These are phyloP conservation scores for Rhagophthalmus giganteus DNA, from an alignment of 2,888 invertebrate species.

Conservation along the genomic window DNA sequence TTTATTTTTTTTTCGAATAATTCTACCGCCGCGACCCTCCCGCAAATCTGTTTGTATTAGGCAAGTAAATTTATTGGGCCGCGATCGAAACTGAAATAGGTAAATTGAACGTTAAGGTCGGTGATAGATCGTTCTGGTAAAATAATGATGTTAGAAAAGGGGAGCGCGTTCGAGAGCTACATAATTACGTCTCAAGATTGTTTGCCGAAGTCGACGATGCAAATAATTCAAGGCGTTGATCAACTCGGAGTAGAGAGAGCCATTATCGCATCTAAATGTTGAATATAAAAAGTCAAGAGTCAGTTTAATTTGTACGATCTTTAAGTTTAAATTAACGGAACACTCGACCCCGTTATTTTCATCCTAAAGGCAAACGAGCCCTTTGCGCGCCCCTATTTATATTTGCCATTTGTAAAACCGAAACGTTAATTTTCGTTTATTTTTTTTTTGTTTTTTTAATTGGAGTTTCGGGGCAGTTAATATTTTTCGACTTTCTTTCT, in stretches of 20 bases:
- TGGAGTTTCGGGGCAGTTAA: no score
- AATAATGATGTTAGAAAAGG: conserved; percentile 26
- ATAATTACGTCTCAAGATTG: conserved; percentile 44
- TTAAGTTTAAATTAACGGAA: conserved; percentile 27
- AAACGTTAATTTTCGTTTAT: conserved; percentile 3
- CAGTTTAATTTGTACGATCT: conserved; percentile 25
- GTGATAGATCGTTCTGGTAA: conserved; percentile 15
- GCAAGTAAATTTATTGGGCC: neutral
- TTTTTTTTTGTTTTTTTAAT: no score
- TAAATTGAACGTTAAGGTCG: conserved; percentile 3
- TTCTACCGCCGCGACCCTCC: no score
- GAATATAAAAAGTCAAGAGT: conserved; percentile 30
- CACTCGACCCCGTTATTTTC: conserved; percentile 20
- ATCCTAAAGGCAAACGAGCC: conserved; percentile 7
- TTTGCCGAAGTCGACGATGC: conserved; percentile 45
- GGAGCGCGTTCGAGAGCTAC: conserved; percentile 25
- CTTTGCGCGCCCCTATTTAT: conserved; percentile 11
- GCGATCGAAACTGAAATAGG: neutral
- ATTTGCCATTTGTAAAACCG: conserved; percentile 5
- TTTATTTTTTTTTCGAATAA: no score
- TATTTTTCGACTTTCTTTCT: no score
- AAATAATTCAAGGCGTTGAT: conserved; percentile 46
- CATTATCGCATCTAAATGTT: conserved; percentile 39
- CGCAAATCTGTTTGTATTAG: no score
- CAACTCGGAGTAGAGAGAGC: conserved; percentile 39